Conservation (phyloP, 2,113 vertebrate genomes). For the Rhea americana region DNA sequence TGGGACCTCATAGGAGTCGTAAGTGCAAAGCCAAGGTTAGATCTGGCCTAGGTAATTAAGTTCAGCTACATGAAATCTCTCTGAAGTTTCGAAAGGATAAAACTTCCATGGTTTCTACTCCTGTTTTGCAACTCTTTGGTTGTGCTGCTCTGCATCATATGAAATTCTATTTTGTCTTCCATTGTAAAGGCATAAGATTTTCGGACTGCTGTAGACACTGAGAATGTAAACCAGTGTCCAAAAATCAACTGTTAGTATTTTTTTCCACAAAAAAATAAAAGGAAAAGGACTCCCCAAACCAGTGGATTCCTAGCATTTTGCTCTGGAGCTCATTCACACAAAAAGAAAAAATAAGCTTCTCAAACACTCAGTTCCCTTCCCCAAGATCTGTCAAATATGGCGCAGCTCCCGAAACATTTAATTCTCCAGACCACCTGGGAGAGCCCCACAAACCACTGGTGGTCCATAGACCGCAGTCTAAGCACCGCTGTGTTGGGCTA, state of each 20-base stretch:
- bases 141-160: background rate
- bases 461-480: background rate
- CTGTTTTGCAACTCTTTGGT: background rate
- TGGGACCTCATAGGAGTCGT: background rate
- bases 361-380: background rate
- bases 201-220: background rate
- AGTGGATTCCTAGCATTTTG: background rate
- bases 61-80: background rate
- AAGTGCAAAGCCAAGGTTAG: background rate
- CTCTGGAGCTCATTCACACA: background rate
- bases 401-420: background rate
- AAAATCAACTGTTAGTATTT: background rate
- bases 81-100: background rate
- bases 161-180: background rate
- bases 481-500: background rate
- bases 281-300: background rate
- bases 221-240: background rate
- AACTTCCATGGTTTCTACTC: background rate
- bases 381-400: background rate
- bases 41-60: background rate
- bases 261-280: background rate
- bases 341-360: background rate
- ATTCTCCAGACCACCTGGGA: slow-evolving; percentile 29
- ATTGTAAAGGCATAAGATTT: background rate
- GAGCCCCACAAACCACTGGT: slow-evolving; percentile 11